phyloP scores from a whole-genome alignment of 2,113 vertebrate genomes.

The Capreolus pygargus region DNA sequence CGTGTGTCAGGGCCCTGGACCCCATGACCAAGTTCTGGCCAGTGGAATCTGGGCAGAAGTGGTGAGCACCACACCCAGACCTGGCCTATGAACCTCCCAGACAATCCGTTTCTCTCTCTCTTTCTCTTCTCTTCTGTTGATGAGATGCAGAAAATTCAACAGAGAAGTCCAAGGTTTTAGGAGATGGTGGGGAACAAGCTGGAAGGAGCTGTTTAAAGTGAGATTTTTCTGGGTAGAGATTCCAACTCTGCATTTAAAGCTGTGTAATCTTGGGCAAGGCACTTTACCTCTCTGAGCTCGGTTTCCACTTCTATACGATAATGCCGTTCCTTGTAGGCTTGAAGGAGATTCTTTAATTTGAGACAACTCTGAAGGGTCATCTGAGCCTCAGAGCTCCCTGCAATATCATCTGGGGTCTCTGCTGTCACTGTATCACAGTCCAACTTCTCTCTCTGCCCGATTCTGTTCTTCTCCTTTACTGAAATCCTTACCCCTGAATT shows the following conservation, averaged over 20 bases:
- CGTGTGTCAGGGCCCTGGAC: not conserved
- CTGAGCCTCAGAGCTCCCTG: not conserved
- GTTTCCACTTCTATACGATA: not conserved
- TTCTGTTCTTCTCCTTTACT: not conserved
- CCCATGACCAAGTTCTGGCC: not conserved
- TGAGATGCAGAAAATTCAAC: not conserved
- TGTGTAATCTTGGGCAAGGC: not conserved
- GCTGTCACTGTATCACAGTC: accelerated
- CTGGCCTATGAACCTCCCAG: not conserved
- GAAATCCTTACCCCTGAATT: not conserved
- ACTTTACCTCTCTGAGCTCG: not conserved
- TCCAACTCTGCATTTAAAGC: not conserved
- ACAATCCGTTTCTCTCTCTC: too few relatives aligned
- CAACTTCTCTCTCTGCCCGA: too few relatives aligned
- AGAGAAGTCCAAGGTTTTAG: not conserved
- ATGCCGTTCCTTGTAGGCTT: not conserved
- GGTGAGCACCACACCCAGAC: not conserved
- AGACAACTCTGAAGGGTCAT: not conserved
- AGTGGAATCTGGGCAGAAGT: not conserved
- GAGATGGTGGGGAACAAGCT: not conserved
- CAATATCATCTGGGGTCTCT: not conserved
- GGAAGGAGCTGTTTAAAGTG: not conserved
- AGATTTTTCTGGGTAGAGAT: not conserved
- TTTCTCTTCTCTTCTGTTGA: not conserved
- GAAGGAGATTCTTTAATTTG: not conserved